Evolutionary conservation across 2,888 invertebrate genomes (phyloP).

Genomic region (Dasypolia templi): DNA sequence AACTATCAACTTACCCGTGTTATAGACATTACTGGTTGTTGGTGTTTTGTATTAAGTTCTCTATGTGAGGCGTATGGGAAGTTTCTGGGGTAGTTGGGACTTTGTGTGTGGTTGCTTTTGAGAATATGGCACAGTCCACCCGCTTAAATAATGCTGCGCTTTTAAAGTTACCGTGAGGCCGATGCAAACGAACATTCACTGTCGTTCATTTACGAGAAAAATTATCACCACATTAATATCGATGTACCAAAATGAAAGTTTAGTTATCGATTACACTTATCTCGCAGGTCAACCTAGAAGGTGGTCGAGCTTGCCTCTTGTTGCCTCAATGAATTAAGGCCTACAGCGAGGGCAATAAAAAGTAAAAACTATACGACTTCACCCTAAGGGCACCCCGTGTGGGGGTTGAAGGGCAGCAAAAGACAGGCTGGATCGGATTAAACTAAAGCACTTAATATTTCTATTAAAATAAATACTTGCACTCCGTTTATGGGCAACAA

Average conservation of each 20-base stretch:
- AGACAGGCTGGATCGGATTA: too few relatives aligned
- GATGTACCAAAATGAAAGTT: neutral
- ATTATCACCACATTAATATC: neutral
- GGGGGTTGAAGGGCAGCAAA: too few relatives aligned
- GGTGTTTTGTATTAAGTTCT: slow-evolving; percentile 55
- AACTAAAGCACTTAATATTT: neutral
- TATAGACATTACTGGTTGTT: slow-evolving; percentile 58
- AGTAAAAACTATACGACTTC: too few relatives aligned
- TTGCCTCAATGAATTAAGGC: too few relatives aligned
- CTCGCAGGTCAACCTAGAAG: too few relatives aligned
- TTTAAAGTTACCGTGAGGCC: neutral
- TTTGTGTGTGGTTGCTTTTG: neutral
- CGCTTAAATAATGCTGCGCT: neutral
- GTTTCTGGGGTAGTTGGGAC: neutral
- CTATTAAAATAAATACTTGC: too few relatives aligned
- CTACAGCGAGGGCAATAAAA: too few relatives aligned
- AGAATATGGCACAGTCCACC: neutral
- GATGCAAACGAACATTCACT: too few relatives aligned
- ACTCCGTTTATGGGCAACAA: too few relatives aligned
- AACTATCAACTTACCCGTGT: slow-evolving; percentile 55
- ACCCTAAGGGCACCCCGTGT: too few relatives aligned
- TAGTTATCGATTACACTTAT: too few relatives aligned
- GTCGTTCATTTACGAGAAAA: neutral
- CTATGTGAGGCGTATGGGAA: slow-evolving; percentile 13
- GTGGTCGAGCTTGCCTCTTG: too few relatives aligned